Evolutionary conservation across 2,797 vertebrate species (phyloP), one percentile per base, ranked within the genome.

Genomic region (Megaceryle alcyon): DNA sequence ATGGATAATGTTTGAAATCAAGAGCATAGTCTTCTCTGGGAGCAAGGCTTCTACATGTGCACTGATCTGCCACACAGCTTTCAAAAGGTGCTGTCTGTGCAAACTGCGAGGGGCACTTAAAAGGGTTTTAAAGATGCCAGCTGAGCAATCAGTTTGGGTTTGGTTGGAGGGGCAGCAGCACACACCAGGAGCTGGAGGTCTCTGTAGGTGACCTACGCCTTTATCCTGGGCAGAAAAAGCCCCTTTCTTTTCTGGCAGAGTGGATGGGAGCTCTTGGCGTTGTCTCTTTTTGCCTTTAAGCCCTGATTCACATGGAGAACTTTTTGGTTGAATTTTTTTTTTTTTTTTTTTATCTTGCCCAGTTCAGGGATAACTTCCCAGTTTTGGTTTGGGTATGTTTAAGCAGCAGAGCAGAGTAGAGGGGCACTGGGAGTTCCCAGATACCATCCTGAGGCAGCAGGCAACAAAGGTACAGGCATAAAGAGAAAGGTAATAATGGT

Each of bases 301-400:
- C 10, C 29, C n/a, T 33, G 20, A 59, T 46, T 82, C 17, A 19
- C 4, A 8, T 8, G 0, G 7, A 20, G 2, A 56, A 28, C 5
- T 4, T 0, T 22, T 8, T n/a, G n/a, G 21, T 26, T 60, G 35
- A 35, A 35, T 6, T 10, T 0, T 0, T 0, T 15, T 33, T 33
- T 15, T 33, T 33, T 33, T 53, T 57, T 49, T 51, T 23, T 7
- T 5, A 8, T 1, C 8, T 54, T 54, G 20, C 8, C 65, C 12
- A 29, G 21, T 11, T 33, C 10, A 54, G 12, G 35, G 13, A 41
- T 49, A 68, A 25, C 7, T 33, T 75, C 4, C 8, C 0, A 0
- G 13, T 3, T 16, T 60, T 5, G 1, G 19, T 84, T 39, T 2
- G 2, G 7, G 23, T 53, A 12, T 31, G 12, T 70, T 76, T 86